Evolutionary conservation across 2,113 vertebrate genomes (phyloP).

Genomic region (Alaudala cheleensis): DNA sequence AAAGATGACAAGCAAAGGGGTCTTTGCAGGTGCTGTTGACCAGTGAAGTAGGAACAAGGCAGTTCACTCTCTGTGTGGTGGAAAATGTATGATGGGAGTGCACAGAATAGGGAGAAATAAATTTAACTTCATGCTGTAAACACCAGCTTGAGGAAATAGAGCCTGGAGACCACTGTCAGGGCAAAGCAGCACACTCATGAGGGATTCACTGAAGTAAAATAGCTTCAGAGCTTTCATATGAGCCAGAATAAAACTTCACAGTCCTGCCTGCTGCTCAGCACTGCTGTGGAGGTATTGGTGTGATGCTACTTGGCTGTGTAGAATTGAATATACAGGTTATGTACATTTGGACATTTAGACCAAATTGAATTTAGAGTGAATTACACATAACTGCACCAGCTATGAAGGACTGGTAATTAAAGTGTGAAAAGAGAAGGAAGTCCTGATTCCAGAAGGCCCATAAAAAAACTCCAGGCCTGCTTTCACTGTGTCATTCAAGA

Average conservation of each 20-base stretch:
- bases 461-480: not conserved
- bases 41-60: not conserved
- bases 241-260: not conserved
- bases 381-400: rapidly evolving
- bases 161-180: not conserved
- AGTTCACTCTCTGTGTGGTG: not conserved
- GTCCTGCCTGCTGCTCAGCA: not conserved
- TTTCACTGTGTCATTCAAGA: not conserved
- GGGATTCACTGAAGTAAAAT: not conserved
- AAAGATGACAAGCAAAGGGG: not conserved
- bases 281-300: not conserved
- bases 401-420: not conserved
- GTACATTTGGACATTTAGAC: not conserved
- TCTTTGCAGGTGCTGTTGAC: conserved; percentile 10
- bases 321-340: not conserved
- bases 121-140: not conserved
- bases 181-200: not conserved
- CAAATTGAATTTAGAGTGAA: not conserved
- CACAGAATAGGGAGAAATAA: not conserved
- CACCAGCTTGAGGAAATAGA: not conserved
- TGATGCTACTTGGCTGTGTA: not conserved
- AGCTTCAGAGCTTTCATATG: not conserved
- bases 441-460: not conserved
- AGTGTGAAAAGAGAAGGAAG: not conserved
- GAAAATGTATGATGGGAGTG: not conserved